Conservation (phyloP, 2,888 invertebrate genomes). For the Liposcelis brunnea region DNA sequence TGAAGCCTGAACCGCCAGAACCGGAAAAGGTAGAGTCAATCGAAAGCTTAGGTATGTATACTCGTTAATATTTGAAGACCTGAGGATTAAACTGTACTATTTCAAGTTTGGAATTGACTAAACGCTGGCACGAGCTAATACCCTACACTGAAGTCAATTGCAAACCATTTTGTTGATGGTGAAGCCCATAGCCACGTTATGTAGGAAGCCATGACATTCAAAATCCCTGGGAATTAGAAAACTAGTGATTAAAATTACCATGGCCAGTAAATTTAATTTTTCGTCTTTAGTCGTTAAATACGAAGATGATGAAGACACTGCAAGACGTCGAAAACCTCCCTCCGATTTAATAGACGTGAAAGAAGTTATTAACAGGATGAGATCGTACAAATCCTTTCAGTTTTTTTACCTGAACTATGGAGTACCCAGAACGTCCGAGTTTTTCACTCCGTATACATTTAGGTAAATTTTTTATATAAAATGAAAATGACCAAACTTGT, state of each 20-base stretch:
- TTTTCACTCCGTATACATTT: slow-evolving; percentile 57
- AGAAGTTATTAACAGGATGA: slow-evolving; percentile 26
- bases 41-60: not conserved
- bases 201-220: no score
- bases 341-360: not conserved
- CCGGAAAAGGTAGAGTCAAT: slow-evolving; percentile 1
- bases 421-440: slow-evolving; percentile 50
- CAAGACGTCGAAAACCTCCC: not conserved
- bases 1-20: not conserved
- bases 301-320: slow-evolving; percentile 11
- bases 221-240: no score
- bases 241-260: no score
- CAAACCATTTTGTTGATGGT: no score
- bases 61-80: no score
- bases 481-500: slow-evolving; percentile 5
- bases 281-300: slow-evolving; percentile 13
- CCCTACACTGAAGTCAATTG: no score
- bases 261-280: no score
- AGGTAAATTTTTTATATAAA: slow-evolving; percentile 31
- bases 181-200: no score
- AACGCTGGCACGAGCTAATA: no score
- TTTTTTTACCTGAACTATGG: slow-evolving; percentile 66
- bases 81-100: no score
- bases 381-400: slow-evolving; percentile 26
- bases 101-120: no score